phyloP scores from a whole-genome alignment of 1,140 invertebrate species.

The Myzus persicae region DNA sequence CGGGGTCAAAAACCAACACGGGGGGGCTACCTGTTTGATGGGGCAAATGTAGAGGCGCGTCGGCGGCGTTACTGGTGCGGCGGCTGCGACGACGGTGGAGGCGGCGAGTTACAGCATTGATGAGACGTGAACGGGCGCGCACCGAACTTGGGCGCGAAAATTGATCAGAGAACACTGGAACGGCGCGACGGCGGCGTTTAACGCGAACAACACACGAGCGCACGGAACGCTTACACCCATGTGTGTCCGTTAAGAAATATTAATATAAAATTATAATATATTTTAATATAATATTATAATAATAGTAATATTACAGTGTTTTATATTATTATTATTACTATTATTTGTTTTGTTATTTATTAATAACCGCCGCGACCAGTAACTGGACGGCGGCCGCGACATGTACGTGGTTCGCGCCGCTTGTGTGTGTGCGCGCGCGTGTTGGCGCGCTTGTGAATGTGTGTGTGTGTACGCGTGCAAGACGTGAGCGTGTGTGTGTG shows the following conservation, averaged over 20 bases:
- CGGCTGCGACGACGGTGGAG: background rate
- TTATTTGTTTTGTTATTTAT: constrained; percentile 20
- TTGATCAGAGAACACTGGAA: background rate
- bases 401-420: constrained; percentile 18
- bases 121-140: background rate
- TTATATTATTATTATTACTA: background rate
- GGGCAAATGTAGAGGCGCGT: background rate
- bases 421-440: background rate
- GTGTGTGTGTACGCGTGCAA: background rate
- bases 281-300: background rate
- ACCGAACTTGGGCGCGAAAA: constrained; percentile 9
- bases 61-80: background rate
- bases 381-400: constrained; percentile 36
- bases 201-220: background rate
- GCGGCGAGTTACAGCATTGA: constrained; percentile 25
- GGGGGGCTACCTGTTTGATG: constrained; percentile 55
- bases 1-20: background rate
- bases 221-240: background rate
- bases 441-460: background rate
- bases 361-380: constrained; percentile 47
- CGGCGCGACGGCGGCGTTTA: background rate
- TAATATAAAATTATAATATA: background rate
- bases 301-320: background rate
- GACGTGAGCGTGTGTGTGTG: background rate
- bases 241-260: background rate